Conservation (phyloP, 2,797 vertebrate genomes). For the Chromobotia macracanthus region DNA sequence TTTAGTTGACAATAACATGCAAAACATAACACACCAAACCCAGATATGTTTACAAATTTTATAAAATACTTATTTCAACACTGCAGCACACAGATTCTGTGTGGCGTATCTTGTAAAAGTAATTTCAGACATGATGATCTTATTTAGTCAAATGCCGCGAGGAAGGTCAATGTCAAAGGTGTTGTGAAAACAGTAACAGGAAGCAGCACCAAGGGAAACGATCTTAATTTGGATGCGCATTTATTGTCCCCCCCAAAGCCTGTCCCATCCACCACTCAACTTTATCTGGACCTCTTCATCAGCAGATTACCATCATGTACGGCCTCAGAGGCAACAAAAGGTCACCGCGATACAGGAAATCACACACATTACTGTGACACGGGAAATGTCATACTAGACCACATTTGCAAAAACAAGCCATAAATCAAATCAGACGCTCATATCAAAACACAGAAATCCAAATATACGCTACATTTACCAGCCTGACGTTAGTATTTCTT, state of each 20-base stretch:
- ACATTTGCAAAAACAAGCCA: slow-evolving; percentile 32
- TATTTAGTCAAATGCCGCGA: slow-evolving; percentile 56
- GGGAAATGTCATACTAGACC: slow-evolving; percentile 43
- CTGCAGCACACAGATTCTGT: not conserved
- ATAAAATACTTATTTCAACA: not conserved
- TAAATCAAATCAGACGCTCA: slow-evolving; percentile 12
- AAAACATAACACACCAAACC: too few species aligned
- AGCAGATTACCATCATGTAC: slow-evolving; percentile 53
- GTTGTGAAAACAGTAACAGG: slow-evolving; percentile 54
- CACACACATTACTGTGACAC: slow-evolving; percentile 46
- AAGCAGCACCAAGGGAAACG: slow-evolving; percentile 59
- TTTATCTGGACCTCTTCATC: slow-evolving; percentile 57
- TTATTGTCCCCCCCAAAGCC: slow-evolving; percentile 57
- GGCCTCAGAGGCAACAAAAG: slow-evolving; percentile 51
- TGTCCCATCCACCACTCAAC: slow-evolving; percentile 40
- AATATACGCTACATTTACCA: not conserved
- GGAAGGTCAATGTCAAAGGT: slow-evolving; percentile 58
- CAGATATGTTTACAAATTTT: too few species aligned
- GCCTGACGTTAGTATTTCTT: not conserved
- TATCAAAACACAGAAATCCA: not conserved
- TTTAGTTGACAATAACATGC: too few species aligned
- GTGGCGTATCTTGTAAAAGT: not conserved
- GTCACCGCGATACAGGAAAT: slow-evolving; percentile 53
- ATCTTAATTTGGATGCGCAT: slow-evolving; percentile 62
- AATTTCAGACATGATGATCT: slow-evolving; percentile 23